These are phyloP conservation scores for Harpagifer antarcticus DNA, from an alignment of 2,797 vertebrate genomes.

Conservation along the genomic window DNA sequence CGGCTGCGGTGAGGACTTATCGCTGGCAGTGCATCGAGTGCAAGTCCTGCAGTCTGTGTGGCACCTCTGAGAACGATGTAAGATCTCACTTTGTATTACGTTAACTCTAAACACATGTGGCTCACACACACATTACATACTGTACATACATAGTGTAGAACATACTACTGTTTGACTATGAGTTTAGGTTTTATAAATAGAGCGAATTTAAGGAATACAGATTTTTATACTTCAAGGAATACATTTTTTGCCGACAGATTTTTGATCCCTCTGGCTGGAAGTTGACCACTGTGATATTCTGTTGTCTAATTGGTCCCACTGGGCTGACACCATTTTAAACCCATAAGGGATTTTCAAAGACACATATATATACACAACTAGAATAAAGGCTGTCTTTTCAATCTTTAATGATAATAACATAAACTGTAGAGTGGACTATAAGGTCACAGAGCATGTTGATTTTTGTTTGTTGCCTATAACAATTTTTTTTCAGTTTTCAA, in stretches of 20 bases:
- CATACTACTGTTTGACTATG: background rate
- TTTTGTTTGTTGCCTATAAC: background rate
- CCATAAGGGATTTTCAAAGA: background rate
- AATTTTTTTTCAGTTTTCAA: background rate
- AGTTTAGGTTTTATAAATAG: background rate
- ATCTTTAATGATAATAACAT: background rate
- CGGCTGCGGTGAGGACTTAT: conserved; percentile 94
- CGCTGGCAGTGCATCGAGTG: conserved; percentile 98
- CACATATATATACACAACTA: background rate
- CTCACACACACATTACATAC: conserved; percentile 43
- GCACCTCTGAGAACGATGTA: conserved; percentile 96
- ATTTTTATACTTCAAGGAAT: conserved; percentile 1
- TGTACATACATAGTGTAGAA: background rate
- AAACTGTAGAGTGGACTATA: background rate
- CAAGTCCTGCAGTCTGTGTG: conserved; percentile 96
- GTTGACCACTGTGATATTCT: conserved; percentile 18
- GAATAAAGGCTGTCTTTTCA: background rate
- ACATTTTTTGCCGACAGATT: background rate
- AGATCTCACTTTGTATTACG: conserved; percentile 66
- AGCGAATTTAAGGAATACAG: conserved; percentile 1
- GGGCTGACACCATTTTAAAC: conserved; percentile 12
- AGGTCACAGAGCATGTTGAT: conserved; percentile 8
- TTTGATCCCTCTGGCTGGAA: conserved; percentile 14
- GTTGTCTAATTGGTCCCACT: conserved; percentile 10
- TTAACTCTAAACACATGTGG: conserved; percentile 54